Evolutionary conservation across 2,797 vertebrate species (phyloP), one percentile per base, ranked within the genome.

Genomic region (Morelia viridis): DNA sequence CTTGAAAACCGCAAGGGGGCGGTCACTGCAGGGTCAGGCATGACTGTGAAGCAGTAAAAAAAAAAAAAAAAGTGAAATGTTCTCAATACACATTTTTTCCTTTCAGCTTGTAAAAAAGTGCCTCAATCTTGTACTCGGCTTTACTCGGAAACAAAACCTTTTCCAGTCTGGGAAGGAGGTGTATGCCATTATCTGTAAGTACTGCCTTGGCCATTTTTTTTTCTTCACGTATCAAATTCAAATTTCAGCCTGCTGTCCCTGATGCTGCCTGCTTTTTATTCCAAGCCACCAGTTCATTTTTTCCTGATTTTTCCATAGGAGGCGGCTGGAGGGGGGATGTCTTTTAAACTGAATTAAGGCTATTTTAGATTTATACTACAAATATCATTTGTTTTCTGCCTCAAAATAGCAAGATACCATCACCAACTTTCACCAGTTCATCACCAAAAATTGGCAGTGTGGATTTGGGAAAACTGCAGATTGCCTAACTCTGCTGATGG

Each of bases 121-220:
- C 98, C 98, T 15, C 98, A 98, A 92, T 98, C 98, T 56, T 99
- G 99, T 94, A 99, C 99, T 0, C 98, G 98, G 88, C 98, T 99
- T 92, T 99, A 98, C 97, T 99, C 98, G 0, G 99, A 99, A 97
- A 99, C 98, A 57, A 99, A 98, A 98, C 98, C 98, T 22, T 97
- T 99, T 93, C 99, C 98, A 0, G 97, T 99, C 93, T 99, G 99
- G 99, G 98, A 99, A 97, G 98, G 97, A 41, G 98, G 98, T 91
- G 96, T 98, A 95, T 99, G 98, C 94, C 99, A 98, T 97, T 99
- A 99, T 94, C 97, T 98, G 99, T 99, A 97, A 99, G 99, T 98
- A 94, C 91, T 46, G 91, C 92, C 93, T 88, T 80, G n/a, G 91
- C 92, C 92, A 94, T 15, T 8, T n/a, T 89, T 41, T 62, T 89